Evolutionary conservation across 2,113 vertebrate species (phyloP), one percentile per base, ranked within the genome.

Genomic region (Hyaena hyaena): DNA sequence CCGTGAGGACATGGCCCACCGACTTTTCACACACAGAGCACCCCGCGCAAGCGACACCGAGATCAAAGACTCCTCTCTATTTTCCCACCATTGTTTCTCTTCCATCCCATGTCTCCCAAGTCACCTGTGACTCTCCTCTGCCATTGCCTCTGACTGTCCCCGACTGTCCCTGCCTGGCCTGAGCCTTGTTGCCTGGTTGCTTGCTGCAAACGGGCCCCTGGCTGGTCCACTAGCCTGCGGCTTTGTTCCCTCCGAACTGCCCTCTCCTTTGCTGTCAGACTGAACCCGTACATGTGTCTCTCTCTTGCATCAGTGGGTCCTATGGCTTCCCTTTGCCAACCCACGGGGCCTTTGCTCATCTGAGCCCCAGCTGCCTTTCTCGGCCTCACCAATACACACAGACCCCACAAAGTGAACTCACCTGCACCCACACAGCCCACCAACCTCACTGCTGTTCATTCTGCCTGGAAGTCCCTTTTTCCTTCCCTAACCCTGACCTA

Each of bases 401-500:
- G 58, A 61, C 4, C 4, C 31, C 71, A 17, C 2, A 39, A 58
- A n/a, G 15, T 50, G 33, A 73, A 31, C 43, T 31, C 69, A 8
- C 48, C 10, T 31, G 50, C 17, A 39, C 55, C 66, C 83, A 61
- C 4, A 15, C 7, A 1, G 9, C 63, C 23, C 19, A 21, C 61
- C 58, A 84, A 4, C 23, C 35, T 89, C 7, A 10, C 28, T 14
- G 3, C 31, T 61, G 5, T 31, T 50, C 43, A 28, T 11, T 89
- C 58, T 21, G 1, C 26, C 88, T 43, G 5, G 28, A 77, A 66
- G 39, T 35, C 50, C 24, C 3, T 19, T 76, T 15, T 39, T 24
- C 24, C 71, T 94, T 77, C 66, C 66, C 45, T 88, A 55, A 90
- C 33, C 55, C 35, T 61, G 90, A 86, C 35, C 45, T 76, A 31